Evolutionary conservation across 1,140 invertebrate species (phyloP), one percentile per base, ranked within the genome.

Genomic region (Protaetia brevitarsis): DNA sequence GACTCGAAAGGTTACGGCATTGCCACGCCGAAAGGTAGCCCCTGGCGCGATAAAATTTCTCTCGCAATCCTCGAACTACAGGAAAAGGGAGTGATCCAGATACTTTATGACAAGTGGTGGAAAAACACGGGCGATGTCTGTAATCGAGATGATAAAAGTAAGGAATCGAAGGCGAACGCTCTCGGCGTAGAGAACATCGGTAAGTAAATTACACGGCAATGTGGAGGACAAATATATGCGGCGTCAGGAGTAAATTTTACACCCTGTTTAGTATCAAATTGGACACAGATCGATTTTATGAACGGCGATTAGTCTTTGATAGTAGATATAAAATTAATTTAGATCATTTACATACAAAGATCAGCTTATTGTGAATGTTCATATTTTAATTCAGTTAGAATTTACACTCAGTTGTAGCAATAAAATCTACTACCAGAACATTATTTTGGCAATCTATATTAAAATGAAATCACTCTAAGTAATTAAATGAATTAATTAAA

Each of bases 21-120:
- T 68, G 93, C 92, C 0, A 94, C 92, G 0, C 91, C 90, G 41
- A 94, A 91, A 80, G 92, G 91, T 77, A 97, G 95, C 10, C 94
- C 93, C 0, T 97, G 95, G 91, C 82, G 95, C 27, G 95, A 98
- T 79, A 95, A 94, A 79, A 92, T 98, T 72, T 98, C 96, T 0
- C 82, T 97, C 67, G 94, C 94, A 2, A 97, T 98, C 73, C 82
- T 98, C 31, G 94, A 97, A 74, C 85, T 98, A 0, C 96, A 98
- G 78, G 96, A 98, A 79, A 96, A 95, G 75, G 95, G 95, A 1
- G 89, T 90, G 64, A 96, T 97, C 72, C 95, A 97, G 83, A 93
- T 96, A 78, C 79, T 95, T 36, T 97, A 97, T 78, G 94, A 95
- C 78, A 97, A 95, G 81, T 97, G 75, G 75, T 98, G 96, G 95